Evolutionary conservation across 2,113 vertebrate genomes (phyloP), one percentile per base, ranked within the genome.

Genomic region (Leptodactylus fuscus): DNA sequence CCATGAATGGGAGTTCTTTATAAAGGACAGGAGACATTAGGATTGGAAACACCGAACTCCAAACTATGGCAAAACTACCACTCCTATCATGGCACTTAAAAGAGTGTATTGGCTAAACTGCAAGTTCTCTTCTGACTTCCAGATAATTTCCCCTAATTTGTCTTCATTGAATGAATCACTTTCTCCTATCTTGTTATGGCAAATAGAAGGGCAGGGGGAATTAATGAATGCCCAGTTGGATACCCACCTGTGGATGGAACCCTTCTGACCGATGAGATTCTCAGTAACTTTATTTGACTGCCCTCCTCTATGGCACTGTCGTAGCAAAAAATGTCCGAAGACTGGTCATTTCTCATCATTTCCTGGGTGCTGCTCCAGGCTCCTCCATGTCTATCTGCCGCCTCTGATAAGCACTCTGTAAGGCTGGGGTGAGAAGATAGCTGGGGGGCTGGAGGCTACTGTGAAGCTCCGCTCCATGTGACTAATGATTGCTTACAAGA

Each of bases 331-430:
- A 73, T 38, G 71, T 71, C 85, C 81, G 69, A 82, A 49, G 48
- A 27, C 9, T 24, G 38, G 44, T 34, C 82, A 82, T 85, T 78
- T 62, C 55, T 87, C 87, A 88, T 48, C 73, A 76, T 85, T 82
- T 79, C 87, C 88, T 88, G 81, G 81, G 81, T 87, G 44, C 49
- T 20, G 58, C 80, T 77, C 16, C 32, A 41, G 27, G 48, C 83
- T 32, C 27, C 49, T 46, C 0, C 0, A 1, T 22, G 24, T 49
- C 81, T 81, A 36, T 12, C 44, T 60, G 69, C 41, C 15, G 0
- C 0, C 48, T 83, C 5, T 29, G 5, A 1, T 51, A 46, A 76
- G 16, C 53, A 12, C 75, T 58, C 46, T 49, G 38, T 58, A 76
- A 75, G 44, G 0, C 44, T 9, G 2, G 5, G 22, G 29, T 67